Evolutionary conservation across 2,888 invertebrate genomes (phyloP), one percentile per base, ranked within the genome.

Genomic region (Megaustenia siamemsis): DNA sequence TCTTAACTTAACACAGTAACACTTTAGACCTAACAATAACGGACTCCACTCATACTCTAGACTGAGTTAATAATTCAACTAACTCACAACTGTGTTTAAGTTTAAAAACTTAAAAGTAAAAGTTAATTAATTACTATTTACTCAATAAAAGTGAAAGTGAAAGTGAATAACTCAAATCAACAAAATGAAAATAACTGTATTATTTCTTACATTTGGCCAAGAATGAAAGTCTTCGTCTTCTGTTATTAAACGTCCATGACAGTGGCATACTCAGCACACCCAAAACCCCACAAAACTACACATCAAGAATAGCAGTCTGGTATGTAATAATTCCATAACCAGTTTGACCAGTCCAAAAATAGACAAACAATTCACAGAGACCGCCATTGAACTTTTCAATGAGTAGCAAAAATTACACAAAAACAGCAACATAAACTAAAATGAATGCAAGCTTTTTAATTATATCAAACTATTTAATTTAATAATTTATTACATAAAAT

Each of bases 281-380:
- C 81, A 68, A 21, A 15, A 24, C 6, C n/a, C 21, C 12, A 40
- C 28, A 28, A 35, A 18, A 38, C 45, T 38, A 81, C 71, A 53
- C 56, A 53, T 2, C 38, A 40, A 69, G n/a, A 81, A 69, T 69
- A 53, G 60, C n/a, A 12, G 60, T 15, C 32, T 75, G 28, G 6
- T 28, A 21, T 32, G 21, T 69, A 12, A 10, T 69, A 12, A 10
- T n/a, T 10, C 10, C 15, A 40, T n/a, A 71, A 81, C 81, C 81
- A 24, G 81, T 81, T 81, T 81, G 81, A 21, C 81, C 15, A 81
- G 81, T 81, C 71, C 81, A 71, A 81, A 81, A 81, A 81, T 81
- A 81, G 69, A 81, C 32, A 28, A 69, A 68, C 68, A 43, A 80
- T 69, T 80, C 69, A 81, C 15, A 53, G 53, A 12, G 24, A n/a